Evolutionary conservation across 2,113 vertebrate species (phyloP), one percentile per base, ranked within the genome.

Genomic region (Callorhinus ursinus): DNA sequence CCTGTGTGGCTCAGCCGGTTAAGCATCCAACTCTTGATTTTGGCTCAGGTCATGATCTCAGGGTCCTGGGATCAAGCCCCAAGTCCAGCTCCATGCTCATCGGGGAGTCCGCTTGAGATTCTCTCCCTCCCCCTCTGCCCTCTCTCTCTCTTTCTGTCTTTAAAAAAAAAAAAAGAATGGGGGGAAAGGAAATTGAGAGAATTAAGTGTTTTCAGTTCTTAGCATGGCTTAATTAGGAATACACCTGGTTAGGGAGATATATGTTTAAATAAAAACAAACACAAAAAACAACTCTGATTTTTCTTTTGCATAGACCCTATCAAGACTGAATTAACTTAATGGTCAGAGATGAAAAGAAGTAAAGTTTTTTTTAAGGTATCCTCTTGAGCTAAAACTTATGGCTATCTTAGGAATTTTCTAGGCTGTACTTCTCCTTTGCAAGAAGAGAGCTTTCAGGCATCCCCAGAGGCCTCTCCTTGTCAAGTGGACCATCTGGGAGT

Each of bases 401-500:
- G 49, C 92, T 92, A 12, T 71, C 95, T 71, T 92, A 98, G 90
- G 97, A 90, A 84, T 97, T 96, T 96, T 96, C 91, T 84, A 53
- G 92, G 79, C 57, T 53, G 46, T 26, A 31, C 94, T 90, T 74
- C 93, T 94, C 74, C 74, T 89, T 77, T 88, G 51, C 42, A 79
- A 92, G 95, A 92, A 79, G 82, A 95, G 92, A 95, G 92, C 79
- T 71, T 90, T 96, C 74, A 51, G 36, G 6, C 28, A 12, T 95
- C 96, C 97, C 97, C 46, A 61, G 96, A 74, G 98, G 36, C 94
- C 86, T 92, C 84, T 97, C 80, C 90, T 90, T 95, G 93, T 97
- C 96, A 96, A 98, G 98, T 96, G 95, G 97, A 84, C 98, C 98
- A 97, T 98, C 98, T 98, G 97, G 97, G 97, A 90, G 94, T 96